Percentiles rank a stretch among this genome's conserved stretches.
Conservation (phyloP, 2,797 vertebrate species). For the Macropus fuliginosus region DNA sequence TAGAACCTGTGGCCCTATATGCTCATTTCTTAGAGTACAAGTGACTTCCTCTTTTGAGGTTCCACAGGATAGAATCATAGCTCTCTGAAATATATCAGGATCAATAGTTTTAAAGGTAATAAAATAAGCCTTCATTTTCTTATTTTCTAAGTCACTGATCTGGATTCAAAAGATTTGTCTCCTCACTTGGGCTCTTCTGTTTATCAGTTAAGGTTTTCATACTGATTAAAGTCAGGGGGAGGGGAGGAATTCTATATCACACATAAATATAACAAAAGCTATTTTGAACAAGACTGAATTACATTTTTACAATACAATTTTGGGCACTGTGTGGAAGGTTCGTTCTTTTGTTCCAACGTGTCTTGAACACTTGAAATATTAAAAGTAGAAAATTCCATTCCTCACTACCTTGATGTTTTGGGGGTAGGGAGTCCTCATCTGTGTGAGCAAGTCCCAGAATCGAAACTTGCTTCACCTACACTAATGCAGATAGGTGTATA, state of each 20-base stretch:
- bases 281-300: slow-evolving; percentile 80
- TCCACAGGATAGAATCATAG: background rate
- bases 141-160: background rate
- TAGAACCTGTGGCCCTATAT: background rate
- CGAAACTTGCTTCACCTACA: background rate
- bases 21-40: background rate
- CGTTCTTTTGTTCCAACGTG: slow-evolving; percentile 73
- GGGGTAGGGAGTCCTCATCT: background rate
- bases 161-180: background rate
- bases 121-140: slow-evolving; percentile 18
- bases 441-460: background rate
- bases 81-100: background rate
- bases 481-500: background rate
- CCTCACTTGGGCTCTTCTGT: background rate
- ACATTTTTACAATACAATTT: slow-evolving; percentile 75
- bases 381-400: background rate
- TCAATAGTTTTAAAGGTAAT: background rate
- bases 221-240: background rate
- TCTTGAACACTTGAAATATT: background rate
- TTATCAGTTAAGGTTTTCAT: background rate
- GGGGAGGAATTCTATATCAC: slow-evolving; percentile 9
- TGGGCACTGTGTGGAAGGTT: slow-evolving; percentile 81
- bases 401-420: background rate
- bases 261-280: slow-evolving; percentile 79
- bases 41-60: background rate